These are phyloP conservation scores for Aethes cnicana DNA, from an alignment of 2,888 invertebrate genomes.

Conservation along the genomic window DNA sequence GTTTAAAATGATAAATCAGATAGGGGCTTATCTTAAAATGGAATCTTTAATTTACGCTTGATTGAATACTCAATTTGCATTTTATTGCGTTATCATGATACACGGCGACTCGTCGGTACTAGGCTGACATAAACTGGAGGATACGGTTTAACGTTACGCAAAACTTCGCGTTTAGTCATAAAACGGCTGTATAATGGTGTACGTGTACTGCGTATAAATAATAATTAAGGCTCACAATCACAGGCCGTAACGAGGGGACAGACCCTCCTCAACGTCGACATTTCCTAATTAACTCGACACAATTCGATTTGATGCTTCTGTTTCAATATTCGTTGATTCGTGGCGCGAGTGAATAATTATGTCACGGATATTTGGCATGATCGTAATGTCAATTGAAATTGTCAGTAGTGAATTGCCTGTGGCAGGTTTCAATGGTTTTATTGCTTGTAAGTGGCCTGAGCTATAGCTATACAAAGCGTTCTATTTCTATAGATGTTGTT, in stretches of 20 bases:
- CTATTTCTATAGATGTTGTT: too few species aligned
- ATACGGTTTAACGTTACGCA: constrained; percentile 16
- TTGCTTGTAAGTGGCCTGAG: constrained; percentile 4
- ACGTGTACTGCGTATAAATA: constrained; percentile 41
- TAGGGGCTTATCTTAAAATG: not conserved
- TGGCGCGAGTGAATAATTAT: constrained; percentile 38
- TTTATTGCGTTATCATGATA: constrained; percentile 23
- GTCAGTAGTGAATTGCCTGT: constrained; percentile 5
- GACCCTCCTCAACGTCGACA: constrained; percentile 63
- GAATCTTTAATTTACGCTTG: constrained; percentile 1
- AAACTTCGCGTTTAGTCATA: constrained; percentile 30
- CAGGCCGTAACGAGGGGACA: constrained; percentile 34
- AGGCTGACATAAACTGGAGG: constrained; percentile 14
- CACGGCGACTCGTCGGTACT: constrained; percentile 12
- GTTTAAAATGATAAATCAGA: too few species aligned
- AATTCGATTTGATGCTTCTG: constrained; percentile 63
- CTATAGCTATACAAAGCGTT: too few species aligned
- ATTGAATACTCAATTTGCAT: constrained; percentile 12
- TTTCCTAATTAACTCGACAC: constrained; percentile 68
- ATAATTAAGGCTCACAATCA: constrained; percentile 51
- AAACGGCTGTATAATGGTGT: constrained; percentile 29
- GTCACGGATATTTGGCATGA: constrained; percentile 28
- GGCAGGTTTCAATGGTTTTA: constrained; percentile 2
- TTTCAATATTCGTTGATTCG: constrained; percentile 56
- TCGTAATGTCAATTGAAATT: constrained; percentile 24